These are phyloP conservation scores for Drosophila pallidifrons DNA, from an alignment of 1,140 invertebrate genomes.

Conservation along the genomic window DNA sequence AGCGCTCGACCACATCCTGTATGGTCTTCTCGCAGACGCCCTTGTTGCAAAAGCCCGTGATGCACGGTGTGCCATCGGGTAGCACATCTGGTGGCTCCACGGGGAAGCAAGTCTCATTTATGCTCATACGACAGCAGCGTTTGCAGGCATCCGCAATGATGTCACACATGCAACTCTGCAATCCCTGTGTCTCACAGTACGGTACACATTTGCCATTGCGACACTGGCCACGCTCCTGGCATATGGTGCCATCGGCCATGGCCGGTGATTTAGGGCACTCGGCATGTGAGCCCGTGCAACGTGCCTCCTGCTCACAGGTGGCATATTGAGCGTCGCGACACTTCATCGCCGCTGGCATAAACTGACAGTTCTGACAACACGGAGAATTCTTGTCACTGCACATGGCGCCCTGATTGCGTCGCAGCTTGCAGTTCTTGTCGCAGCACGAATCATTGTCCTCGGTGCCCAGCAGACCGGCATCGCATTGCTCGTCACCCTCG, in stretches of 20 bases:
- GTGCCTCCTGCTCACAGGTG: constrained; percentile 95
- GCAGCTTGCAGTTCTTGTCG: constrained; percentile 95
- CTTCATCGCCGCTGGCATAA: constrained; percentile 91
- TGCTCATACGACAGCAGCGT: constrained; percentile 93
- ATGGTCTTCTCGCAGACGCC: constrained; percentile 97
- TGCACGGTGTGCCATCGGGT: constrained; percentile 97
- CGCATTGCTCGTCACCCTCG: constrained; percentile 97
- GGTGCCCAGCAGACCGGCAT: constrained; percentile 95
- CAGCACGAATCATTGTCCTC: constrained; percentile 97
- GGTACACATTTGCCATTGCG: constrained; percentile 94
- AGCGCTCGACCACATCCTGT: constrained; percentile 96
- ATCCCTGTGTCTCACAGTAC: constrained; percentile 96
- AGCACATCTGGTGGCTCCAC: constrained; percentile 94
- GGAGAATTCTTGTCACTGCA: constrained; percentile 98
- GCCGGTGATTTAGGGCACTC: constrained; percentile 90
- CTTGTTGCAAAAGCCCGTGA: constrained; percentile 98
- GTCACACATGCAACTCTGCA: constrained; percentile 98
- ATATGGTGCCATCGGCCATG: constrained; percentile 93
- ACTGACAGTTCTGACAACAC: constrained; percentile 96
- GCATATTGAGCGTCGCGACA: constrained; percentile 95
- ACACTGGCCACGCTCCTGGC: constrained; percentile 95
- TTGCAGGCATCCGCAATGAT: constrained; percentile 89
- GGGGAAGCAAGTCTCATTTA: constrained; percentile 96
- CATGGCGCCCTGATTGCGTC: constrained; percentile 91
- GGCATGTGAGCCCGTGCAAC: constrained; percentile 89